Conservation (phyloP, 2,888 invertebrate species). For the Actias luna region DNA sequence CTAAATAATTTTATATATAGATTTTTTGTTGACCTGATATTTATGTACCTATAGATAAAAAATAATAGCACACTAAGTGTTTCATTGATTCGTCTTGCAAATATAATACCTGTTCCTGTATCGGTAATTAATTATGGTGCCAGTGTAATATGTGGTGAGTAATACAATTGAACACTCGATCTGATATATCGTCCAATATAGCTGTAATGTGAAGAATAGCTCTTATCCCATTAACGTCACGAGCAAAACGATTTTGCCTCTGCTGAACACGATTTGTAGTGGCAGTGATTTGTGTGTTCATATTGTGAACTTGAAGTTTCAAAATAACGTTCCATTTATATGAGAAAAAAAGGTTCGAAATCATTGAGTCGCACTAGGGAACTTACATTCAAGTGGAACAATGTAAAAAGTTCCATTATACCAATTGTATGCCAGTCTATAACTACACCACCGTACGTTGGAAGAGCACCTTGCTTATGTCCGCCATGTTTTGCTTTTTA, state of each 20-base stretch:
- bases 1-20: not conserved
- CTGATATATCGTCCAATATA: conserved; percentile 69
- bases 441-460: conserved; percentile 23
- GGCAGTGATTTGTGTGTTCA: conserved; percentile 61
- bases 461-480: conserved; percentile 23
- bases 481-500: conserved; percentile 1
- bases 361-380: conserved; percentile 12
- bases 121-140: not conserved
- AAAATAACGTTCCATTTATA: conserved; percentile 40
- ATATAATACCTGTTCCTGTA: not conserved
- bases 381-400: conserved; percentile 23
- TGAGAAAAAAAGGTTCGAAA: conserved; percentile 26
- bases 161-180: conserved; percentile 34
- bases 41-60: not conserved
- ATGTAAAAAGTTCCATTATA: conserved; percentile 24
- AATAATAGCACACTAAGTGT: not conserved
- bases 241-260: conserved; percentile 59
- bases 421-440: conserved; percentile 24
- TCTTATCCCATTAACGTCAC: conserved; percentile 70
- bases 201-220: conserved; percentile 67
- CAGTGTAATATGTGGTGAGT: conserved; percentile 8
- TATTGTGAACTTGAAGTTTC: conserved; percentile 52
- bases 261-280: conserved; percentile 61
- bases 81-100: not conserved
- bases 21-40: not conserved